Evolutionary conservation across 2,113 vertebrate species (phyloP).

Genomic region (Semnornis frantzii): DNA sequence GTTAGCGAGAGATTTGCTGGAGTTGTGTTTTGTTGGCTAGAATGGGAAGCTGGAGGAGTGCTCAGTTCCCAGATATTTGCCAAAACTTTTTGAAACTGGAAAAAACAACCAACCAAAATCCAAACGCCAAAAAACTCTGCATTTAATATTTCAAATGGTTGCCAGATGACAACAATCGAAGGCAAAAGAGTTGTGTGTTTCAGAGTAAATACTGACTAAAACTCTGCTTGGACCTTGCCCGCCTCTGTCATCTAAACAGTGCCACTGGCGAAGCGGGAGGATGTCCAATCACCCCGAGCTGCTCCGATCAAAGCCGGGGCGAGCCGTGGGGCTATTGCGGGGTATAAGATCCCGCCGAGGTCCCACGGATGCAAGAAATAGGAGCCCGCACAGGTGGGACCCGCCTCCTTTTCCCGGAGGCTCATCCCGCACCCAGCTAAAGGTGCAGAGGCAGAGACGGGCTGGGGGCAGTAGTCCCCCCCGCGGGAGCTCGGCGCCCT

Average conservation of each 20-base stretch:
- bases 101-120: not conserved
- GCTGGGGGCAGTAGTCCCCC: not conserved
- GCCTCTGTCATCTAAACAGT: not conserved
- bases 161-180: conserved; percentile 27
- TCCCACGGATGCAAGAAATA: not conserved
- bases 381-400: not conserved
- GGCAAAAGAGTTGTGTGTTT: conserved; percentile 6
- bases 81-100: conserved; percentile 71
- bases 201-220: conserved; percentile 21
- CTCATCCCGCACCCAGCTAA: accelerated
- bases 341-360: accelerated
- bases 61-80: conserved; percentile 35
- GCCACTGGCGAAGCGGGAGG: not conserved
- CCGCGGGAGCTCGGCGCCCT: not conserved
- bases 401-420: not conserved
- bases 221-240: not conserved
- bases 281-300: not conserved
- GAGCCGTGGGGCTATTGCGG: not conserved
- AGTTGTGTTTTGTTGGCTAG: not conserved
- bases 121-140: not conserved
- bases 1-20: not conserved
- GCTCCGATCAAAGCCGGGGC: too few species aligned
- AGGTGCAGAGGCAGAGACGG: not conserved
- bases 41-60: not conserved
- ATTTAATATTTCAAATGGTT: conserved; percentile 39